Evolutionary conservation across 2,113 vertebrate species (phyloP), one percentile per base, ranked within the genome.

Genomic region (Sialia sialis): DNA sequence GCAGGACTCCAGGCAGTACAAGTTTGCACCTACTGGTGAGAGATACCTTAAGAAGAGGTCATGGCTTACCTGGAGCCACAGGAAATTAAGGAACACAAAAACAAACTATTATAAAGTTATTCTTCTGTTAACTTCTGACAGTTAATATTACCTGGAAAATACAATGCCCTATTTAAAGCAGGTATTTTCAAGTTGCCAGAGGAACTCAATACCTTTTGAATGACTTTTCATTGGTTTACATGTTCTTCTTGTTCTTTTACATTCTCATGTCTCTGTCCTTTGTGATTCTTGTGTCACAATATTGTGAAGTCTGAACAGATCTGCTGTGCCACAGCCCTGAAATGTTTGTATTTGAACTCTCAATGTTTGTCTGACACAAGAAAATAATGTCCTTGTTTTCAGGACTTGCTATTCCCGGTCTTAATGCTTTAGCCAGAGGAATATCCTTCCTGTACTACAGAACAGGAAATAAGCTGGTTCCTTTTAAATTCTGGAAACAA

Each of bases 381-480:
- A 87, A 93, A 94, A 76, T 83, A 85, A 95, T 26, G 54, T 69
- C 34, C 77, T 89, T 94, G 87, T 96, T 96, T 95, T 91, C 84
- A 76, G 84, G 70, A 89, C 54, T 95, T 64, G 67, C 81, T 95
- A 94, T 94, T 95, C 81, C 81, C 3, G 1, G 67, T 82, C n/a
- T 78, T 83, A 88, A 77, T 94, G 84, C 81, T 69, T 95, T 66
- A 84, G 63, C 70, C 91, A 90, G 91, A 90, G 63, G 76, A 96
- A 83, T 96, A 93, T 95, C 94, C 91, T 95, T 94, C 94, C 94
- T 94, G 93, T 89, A 19, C 62, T 66, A 75, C 34, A 60, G 51
- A 86, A 93, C 77, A 95, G 94, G 93, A 96, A 96, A 92, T 91
- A 90, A 92, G 93, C 76, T 85, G 77, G 76, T 97, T 96, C 94